phyloP scores from a whole-genome alignment of 2,797 vertebrate genomes.

The Bradypodion pumilum region DNA sequence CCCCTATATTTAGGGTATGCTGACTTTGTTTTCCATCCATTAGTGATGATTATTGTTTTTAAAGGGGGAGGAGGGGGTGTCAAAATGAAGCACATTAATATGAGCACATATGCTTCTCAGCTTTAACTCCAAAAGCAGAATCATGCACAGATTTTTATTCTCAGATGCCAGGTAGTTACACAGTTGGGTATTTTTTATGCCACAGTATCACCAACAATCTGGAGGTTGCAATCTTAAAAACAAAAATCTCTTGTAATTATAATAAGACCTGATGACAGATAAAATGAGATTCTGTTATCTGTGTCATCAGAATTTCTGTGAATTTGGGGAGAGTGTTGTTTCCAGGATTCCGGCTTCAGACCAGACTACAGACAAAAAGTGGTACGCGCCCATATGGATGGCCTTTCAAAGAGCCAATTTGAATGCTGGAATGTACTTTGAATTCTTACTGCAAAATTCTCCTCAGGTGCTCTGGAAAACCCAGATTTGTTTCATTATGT shows the following conservation, averaged over 20 bases:
- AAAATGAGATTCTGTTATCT: not conserved
- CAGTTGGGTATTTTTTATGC: not conserved
- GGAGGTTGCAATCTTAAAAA: too few species aligned
- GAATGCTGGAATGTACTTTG: not conserved
- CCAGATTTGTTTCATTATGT: not conserved
- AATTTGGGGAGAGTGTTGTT: not conserved
- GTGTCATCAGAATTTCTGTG: not conserved
- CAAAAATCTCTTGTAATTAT: too few species aligned
- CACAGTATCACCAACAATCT: too few species aligned
- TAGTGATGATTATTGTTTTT: constrained; percentile 35
- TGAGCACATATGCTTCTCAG: constrained; percentile 35
- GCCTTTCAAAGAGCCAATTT: too few species aligned
- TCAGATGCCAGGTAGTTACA: not conserved
- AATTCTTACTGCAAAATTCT: not conserved
- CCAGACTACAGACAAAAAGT: not conserved
- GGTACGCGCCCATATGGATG: too few species aligned
- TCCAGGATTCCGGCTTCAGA: not conserved
- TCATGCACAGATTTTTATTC: constrained; percentile 4
- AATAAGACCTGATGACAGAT: too few species aligned
- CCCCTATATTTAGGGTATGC: not conserved
- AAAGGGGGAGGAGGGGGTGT: not conserved
- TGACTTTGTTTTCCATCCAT: not conserved
- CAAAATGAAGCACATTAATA: not conserved
- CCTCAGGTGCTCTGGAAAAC: not conserved
- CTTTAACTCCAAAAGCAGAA: constrained; percentile 6